phyloP scores from a whole-genome alignment of 1,140 invertebrate species.

The Hycleus phaleratus region DNA sequence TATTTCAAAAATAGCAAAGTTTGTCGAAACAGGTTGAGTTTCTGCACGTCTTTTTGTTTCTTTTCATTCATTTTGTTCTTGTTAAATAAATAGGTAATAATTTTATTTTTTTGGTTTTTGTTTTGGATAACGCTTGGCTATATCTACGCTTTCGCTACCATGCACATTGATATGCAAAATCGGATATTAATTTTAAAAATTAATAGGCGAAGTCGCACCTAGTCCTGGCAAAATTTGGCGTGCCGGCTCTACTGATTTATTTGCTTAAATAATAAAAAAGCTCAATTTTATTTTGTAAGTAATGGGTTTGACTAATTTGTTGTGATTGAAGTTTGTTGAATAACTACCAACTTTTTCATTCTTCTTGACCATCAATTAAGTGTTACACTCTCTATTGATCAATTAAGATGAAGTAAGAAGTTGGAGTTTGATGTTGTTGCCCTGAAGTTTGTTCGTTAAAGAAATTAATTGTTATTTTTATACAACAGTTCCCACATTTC shows the following conservation, averaged over 20 bases:
- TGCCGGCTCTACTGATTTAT: constrained; percentile 38
- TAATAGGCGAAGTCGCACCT: constrained; percentile 27
- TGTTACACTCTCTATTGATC: background rate
- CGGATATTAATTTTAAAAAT: background rate
- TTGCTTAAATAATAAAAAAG: constrained; percentile 25
- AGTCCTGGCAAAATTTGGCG: constrained; percentile 40
- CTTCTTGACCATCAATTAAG: too few relatives aligned
- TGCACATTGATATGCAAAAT: constrained; percentile 18
- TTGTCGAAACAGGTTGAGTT: constrained; percentile 27
- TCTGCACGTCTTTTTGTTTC: constrained; percentile 32
- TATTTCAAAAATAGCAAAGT: constrained; percentile 7
- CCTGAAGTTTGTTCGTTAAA: background rate
- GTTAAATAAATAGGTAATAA: background rate
- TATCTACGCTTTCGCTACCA: constrained; percentile 31
- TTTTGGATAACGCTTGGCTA: constrained; percentile 27
- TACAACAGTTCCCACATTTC: constrained; percentile 34
- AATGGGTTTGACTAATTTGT: background rate
- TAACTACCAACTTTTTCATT: background rate
- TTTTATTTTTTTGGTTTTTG: background rate
- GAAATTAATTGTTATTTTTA: constrained; percentile 16
- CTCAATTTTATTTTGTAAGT: constrained; percentile 25
- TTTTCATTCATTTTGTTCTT: constrained; percentile 30
- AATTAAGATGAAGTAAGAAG: background rate
- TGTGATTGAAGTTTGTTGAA: background rate
- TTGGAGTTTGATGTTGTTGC: background rate